These are phyloP conservation scores for Scortum barcoo DNA, from an alignment of 2,113 vertebrate species.

Conservation along the genomic window DNA sequence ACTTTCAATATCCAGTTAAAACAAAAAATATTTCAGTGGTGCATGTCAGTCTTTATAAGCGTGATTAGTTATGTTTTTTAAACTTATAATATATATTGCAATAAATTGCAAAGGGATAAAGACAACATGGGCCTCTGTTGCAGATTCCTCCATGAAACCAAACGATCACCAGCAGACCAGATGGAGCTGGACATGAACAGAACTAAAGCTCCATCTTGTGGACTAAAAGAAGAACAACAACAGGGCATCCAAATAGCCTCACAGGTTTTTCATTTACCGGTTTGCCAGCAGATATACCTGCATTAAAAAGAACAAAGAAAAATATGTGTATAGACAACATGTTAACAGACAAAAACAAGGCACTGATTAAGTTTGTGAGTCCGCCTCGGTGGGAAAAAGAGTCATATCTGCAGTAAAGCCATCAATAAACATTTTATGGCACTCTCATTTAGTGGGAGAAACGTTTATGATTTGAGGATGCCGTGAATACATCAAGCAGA, in stretches of 20 bases:
- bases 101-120: neutral
- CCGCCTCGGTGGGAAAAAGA: slow-evolving; percentile 2
- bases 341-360: slow-evolving; percentile 6
- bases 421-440: slow-evolving; percentile 47
- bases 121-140: slow-evolving; percentile 21
- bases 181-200: slow-evolving; percentile 63
- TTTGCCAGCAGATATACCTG: slow-evolving; percentile 8
- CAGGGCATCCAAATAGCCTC: neutral
- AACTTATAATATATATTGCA: slow-evolving; percentile 1
- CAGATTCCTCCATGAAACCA: slow-evolving; percentile 25
- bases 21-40: neutral
- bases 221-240: slow-evolving; percentile 41
- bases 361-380: neutral
- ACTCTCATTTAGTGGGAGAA: slow-evolving; percentile 13
- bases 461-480: slow-evolving; percentile 29
- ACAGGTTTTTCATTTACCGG: neutral
- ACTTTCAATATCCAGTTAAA: neutral
- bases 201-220: slow-evolving; percentile 87
- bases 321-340: neutral
- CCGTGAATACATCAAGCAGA: slow-evolving; percentile 19
- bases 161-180: neutral
- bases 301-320: slow-evolving; percentile 25
- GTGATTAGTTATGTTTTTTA: neutral
- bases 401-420: slow-evolving; percentile 26
- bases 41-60: neutral